Evolutionary conservation across 2,888 invertebrate genomes (phyloP).

Genomic region (Artemia sinica): DNA sequence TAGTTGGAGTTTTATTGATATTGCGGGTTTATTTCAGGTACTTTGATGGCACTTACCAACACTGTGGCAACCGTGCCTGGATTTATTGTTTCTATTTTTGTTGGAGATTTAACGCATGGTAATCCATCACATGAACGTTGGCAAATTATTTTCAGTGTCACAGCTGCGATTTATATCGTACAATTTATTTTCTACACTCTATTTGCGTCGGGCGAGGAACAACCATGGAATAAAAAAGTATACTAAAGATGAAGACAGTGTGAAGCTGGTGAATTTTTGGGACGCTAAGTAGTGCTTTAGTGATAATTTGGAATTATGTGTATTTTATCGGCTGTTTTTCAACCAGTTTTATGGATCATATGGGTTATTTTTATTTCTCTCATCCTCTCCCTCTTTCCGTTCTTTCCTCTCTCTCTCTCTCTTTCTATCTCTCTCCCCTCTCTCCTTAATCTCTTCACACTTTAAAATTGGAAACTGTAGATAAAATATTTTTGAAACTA

Average conservation of each 20-base stretch:
- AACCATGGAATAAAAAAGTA: constrained; percentile 45
- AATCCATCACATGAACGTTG: constrained; percentile 56
- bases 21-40: constrained; percentile 36
- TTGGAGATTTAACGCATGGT: constrained; percentile 50
- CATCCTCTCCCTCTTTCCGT: no score
- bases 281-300: no score
- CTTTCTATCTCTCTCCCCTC: no score
- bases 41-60: constrained; percentile 60
- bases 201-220: constrained; percentile 50
- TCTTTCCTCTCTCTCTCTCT: no score
- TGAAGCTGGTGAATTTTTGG: no score
- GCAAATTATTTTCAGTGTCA: constrained; percentile 57
- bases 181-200: constrained; percentile 44
- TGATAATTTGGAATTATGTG: no score
- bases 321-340: no score
- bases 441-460: no score
- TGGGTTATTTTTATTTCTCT: no score
- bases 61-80: constrained; percentile 62
- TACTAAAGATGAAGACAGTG: not conserved
- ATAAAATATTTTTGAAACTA: no score
- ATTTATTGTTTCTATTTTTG: constrained; percentile 55
- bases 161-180: constrained; percentile 50
- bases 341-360: no score
- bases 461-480: no score
- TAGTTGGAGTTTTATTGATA: not conserved